Evolutionary conservation across 2,113 vertebrate genomes (phyloP).

Genomic region (Microcebus jonahi): DNA sequence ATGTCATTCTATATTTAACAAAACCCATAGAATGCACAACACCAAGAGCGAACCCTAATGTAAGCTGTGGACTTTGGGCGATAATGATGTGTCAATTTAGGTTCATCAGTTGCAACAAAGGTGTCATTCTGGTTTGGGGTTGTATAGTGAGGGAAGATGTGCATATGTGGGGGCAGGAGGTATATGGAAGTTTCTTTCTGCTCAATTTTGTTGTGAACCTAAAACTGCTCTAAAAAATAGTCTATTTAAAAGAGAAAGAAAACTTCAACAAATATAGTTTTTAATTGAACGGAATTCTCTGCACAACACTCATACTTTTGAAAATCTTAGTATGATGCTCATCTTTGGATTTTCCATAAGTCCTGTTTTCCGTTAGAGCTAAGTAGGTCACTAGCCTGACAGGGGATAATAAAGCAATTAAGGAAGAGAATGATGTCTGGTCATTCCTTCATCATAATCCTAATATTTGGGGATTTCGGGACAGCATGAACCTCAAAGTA

Average conservation of each 20-base stretch:
- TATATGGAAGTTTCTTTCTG: neutral
- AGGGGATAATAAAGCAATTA: neutral
- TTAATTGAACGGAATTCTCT: neutral
- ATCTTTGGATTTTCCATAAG: neutral
- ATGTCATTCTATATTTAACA: neutral
- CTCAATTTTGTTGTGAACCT: neutral
- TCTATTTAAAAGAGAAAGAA: neutral
- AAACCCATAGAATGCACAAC: neutral
- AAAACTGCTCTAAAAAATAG: neutral
- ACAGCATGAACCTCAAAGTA: neutral
- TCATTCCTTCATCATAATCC: neutral
- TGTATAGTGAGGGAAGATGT: neutral
- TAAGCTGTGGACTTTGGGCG: neutral
- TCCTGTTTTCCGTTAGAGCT: neutral
- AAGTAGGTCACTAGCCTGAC: neutral
- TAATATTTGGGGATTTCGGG: neutral
- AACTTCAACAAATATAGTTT: neutral
- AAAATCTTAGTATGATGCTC: neutral
- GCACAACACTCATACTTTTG: neutral
- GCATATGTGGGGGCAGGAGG: neutral
- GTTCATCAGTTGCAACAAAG: neutral
- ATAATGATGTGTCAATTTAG: neutral
- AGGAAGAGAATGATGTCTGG: neutral
- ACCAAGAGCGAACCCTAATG: neutral
- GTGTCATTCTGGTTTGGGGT: neutral